These are phyloP conservation scores for Linnaemya tessellans DNA, from an alignment of 2,888 invertebrate species.

Conservation along the genomic window DNA sequence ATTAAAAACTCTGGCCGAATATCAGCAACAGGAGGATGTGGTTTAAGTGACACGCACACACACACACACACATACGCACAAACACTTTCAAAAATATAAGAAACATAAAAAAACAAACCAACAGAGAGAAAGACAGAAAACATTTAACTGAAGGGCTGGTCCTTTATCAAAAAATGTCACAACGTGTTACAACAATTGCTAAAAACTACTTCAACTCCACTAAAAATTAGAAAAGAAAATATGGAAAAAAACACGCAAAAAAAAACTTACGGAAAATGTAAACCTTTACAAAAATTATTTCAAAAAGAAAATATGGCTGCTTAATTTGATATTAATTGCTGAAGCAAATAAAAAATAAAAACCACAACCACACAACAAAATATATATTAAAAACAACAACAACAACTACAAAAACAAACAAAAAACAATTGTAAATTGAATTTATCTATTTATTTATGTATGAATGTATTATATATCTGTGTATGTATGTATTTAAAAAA, in stretches of 20 bases:
- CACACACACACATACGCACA: no score
- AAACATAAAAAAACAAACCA: not conserved
- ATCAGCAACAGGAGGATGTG: conserved; percentile 75
- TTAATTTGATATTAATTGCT: conserved; percentile 73
- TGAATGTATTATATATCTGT: conserved; percentile 63
- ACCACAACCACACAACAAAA: conserved; percentile 13
- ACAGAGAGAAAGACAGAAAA: conserved; percentile 40
- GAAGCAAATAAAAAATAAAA: conserved; percentile 70
- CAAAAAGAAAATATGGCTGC: conserved; percentile 67
- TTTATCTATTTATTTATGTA: conserved; percentile 71
- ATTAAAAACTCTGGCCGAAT: conserved; percentile 78
- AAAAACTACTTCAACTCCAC: conserved; percentile 40
- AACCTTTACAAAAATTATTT: conserved; percentile 31
- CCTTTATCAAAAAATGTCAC: conserved; percentile 39
- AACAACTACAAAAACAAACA: conserved; percentile 43
- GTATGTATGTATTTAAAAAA: conserved; percentile 32
- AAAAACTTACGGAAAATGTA: conserved; percentile 12
- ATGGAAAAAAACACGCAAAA: not conserved
- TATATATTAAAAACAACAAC: conserved; percentile 18
- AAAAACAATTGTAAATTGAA: conserved; percentile 73
- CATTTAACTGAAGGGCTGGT: conserved; percentile 58
- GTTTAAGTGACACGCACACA: conserved; percentile 23
- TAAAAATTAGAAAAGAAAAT: conserved; percentile 5
- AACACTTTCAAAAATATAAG: no score
- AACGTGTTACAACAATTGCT: conserved; percentile 15